Evolutionary conservation across 2,888 invertebrate genomes (phyloP).

Genomic region (Athalia rosae): DNA sequence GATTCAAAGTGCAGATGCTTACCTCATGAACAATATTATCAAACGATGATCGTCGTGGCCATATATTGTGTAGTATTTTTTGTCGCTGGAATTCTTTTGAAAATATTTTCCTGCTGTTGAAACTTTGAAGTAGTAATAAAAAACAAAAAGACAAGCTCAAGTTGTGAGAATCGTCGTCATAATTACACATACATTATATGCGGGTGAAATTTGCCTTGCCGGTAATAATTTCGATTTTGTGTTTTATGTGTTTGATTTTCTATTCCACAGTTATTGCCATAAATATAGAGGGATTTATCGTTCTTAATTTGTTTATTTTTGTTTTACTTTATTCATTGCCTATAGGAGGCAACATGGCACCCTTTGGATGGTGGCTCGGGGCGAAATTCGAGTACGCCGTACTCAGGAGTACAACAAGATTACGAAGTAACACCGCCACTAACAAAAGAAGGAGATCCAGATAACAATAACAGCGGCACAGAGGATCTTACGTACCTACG

Average conservation of each 20-base stretch:
- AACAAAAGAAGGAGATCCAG: constrained; percentile 69
- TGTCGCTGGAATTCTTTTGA: constrained; percentile 67
- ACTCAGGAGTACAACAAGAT: constrained; percentile 65
- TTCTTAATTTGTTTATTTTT: not conserved
- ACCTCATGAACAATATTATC: not conserved
- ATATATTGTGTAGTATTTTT: constrained; percentile 70
- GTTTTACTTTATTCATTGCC: constrained; percentile 16
- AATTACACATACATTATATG: not conserved
- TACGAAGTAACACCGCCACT: constrained; percentile 67
- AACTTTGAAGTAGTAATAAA: not conserved
- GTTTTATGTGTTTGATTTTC: not conserved
- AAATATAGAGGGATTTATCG: not conserved
- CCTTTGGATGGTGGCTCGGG: constrained; percentile 71
- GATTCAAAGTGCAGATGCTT: not conserved
- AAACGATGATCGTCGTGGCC: constrained; percentile 69
- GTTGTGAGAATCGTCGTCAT: no score
- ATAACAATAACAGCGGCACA: constrained; percentile 69
- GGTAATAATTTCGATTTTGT: constrained; percentile 15
- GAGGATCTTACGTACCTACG: constrained; percentile 75
- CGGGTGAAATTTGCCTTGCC: constrained; percentile 26
- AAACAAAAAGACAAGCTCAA: not conserved
- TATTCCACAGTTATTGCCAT: not conserved
- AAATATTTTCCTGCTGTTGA: constrained; percentile 67
- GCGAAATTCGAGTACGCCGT: constrained; percentile 73
- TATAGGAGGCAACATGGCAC: constrained; percentile 73